A percentile compares a stretch with the other conserved stretches of the same genome.
Conservation (phyloP, 2,113 vertebrate genomes). For the Raja brachyura region DNA sequence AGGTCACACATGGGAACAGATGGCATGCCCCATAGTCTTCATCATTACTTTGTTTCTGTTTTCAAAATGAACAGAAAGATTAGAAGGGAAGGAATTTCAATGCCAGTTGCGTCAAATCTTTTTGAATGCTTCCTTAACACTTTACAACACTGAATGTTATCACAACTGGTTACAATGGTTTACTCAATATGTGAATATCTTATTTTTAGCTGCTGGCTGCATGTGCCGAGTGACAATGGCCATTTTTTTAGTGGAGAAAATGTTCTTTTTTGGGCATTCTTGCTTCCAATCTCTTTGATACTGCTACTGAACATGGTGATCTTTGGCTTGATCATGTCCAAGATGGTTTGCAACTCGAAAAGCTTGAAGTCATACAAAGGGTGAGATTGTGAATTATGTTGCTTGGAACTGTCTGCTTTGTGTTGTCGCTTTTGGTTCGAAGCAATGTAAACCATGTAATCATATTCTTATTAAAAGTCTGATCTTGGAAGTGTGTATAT, state of each 20-base stretch:
- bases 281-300: background rate
- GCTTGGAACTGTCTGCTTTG: background rate
- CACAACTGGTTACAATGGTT: background rate
- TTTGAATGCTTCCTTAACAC: background rate
- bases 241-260: background rate
- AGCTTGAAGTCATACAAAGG: background rate
- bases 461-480: too few relatives aligned
- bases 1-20: too few relatives aligned
- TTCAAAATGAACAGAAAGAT: too few relatives aligned
- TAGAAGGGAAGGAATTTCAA: background rate
- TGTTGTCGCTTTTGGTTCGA: background rate
- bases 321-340: conserved; percentile 27
- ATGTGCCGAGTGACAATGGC: accelerated
- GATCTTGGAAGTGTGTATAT: too few relatives aligned
- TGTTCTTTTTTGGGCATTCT: conserved; percentile 16
- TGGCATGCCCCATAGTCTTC: too few relatives aligned
- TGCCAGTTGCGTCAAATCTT: background rate
- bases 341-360: background rate
- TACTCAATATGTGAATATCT: background rate
- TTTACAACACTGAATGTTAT: background rate
- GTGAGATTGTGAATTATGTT: background rate
- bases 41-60: too few relatives aligned
- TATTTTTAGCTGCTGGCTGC: conserved; percentile 1
- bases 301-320: background rate
- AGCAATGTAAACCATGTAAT: too few relatives aligned